Evolutionary conservation across 2,113 vertebrate genomes (phyloP), one percentile per base, ranked within the genome.

Genomic region (Artemisiospiza belli): DNA sequence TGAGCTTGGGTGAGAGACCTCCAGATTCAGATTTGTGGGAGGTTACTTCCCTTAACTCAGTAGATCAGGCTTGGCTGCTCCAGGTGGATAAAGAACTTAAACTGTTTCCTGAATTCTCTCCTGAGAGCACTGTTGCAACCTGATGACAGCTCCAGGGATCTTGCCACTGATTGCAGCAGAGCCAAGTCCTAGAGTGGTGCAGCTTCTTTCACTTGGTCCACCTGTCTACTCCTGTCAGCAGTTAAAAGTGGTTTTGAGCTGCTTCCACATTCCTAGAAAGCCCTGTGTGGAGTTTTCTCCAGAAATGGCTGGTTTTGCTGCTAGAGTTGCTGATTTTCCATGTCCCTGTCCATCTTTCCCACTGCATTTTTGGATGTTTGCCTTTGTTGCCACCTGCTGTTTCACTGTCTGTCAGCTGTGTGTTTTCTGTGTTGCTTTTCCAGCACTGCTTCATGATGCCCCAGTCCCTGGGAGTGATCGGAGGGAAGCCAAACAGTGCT

Each of bases 381-480:
- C 87, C 70, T 57, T 67, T 59, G 75, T 95, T 84, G 68, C 77
- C 87, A 79, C 59, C 54, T 72, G 73, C 85, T 93, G 61, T 89
- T 85, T 90, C 95, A 74, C 78, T 87, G 94, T 86, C 94, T 94
- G 91, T 83, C 95, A 88, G 93, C 85, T 95, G 63, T 81, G 67
- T 95, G 82, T 95, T 91, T 77, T 94, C 85, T 92, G 57, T 81
- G 51, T 96, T 97, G 87, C 92, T 96, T 95, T 97, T 93, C 79
- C 98, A 99, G 99, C 99, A 98, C 97, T 99, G 99, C 96, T 99
- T 99, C 98, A 99, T 98, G 99, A 98, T 99, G 98, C 98, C 99
- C 63, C 99, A 99, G 97, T 99, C 99, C 57, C 97, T 99, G 94
- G 99, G 99, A 55, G 99, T 99, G 76, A 99, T 99, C 30, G 99